Evolutionary conservation across 2,113 vertebrate species (phyloP).

Genomic region (Isichthys henryi): DNA sequence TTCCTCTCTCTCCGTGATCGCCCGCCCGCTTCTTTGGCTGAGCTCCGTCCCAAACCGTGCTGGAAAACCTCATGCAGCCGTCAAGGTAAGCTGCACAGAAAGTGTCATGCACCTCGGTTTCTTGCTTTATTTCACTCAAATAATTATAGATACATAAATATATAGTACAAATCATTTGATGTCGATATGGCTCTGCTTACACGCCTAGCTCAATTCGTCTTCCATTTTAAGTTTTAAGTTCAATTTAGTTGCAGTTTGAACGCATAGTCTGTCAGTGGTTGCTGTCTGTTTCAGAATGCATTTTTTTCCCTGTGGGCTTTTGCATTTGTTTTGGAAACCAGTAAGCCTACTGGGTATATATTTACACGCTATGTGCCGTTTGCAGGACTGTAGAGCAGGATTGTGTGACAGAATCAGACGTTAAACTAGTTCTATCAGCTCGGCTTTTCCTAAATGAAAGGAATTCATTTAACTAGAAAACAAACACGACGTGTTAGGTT

Average conservation of each 20-base stretch:
- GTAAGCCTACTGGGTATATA: neutral
- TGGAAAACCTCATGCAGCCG: slow-evolving; percentile 78
- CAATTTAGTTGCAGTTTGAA: neutral
- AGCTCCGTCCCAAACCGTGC: slow-evolving; percentile 52
- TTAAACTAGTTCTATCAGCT: neutral
- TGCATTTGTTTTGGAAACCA: neutral
- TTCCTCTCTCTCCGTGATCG: slow-evolving; percentile 31
- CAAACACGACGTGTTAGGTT: neutral
- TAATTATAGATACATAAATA: neutral
- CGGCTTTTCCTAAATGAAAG: neutral
- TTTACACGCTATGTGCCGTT: neutral
- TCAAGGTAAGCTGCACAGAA: slow-evolving; percentile 63
- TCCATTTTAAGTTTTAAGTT: neutral
- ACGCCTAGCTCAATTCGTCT: neutral
- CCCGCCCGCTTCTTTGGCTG: slow-evolving; percentile 46
- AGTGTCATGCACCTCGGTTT: neutral
- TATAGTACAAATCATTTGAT: neutral
- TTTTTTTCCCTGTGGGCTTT: neutral
- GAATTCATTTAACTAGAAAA: neutral
- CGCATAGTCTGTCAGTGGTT: neutral
- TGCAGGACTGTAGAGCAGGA: neutral
- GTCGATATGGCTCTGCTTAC: neutral
- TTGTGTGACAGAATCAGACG: neutral
- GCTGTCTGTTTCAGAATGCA: neutral
- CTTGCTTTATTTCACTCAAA: neutral